These are phyloP conservation scores for Momotus momota DNA, from an alignment of 2,797 vertebrate species.

Conservation along the genomic window DNA sequence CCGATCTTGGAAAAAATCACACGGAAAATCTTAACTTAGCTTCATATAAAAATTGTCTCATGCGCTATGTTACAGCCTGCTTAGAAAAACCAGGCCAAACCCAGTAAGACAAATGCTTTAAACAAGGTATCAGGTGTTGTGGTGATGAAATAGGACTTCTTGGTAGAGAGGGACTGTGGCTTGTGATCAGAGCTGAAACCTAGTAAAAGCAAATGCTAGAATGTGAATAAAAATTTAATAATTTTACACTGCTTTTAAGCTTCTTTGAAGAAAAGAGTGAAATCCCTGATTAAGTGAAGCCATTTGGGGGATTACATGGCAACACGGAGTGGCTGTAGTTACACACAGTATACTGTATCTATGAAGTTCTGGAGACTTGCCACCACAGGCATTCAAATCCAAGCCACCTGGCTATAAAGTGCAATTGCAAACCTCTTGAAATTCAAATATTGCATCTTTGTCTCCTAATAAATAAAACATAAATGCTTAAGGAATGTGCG, in stretches of 20 bases:
- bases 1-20: background rate
- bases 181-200: background rate
- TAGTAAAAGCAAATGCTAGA: background rate
- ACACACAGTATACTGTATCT: background rate
- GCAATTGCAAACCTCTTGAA: slow-evolving; percentile 14
- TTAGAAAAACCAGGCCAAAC: background rate
- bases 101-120: background rate
- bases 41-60: background rate
- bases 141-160: background rate
- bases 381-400: slow-evolving; percentile 40
- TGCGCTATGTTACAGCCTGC: background rate
- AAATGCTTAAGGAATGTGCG: slow-evolving; percentile 23
- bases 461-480: slow-evolving; percentile 33
- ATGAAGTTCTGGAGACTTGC: slow-evolving; percentile 13
- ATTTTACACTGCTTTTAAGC: background rate
- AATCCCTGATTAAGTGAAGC: background rate
- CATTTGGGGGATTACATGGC: background rate
- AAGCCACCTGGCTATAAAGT: slow-evolving; percentile 56
- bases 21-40: background rate
- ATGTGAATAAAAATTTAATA: background rate
- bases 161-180: background rate
- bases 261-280: background rate
- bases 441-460: slow-evolving; percentile 44
- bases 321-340: background rate
- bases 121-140: background rate